A percentile compares a stretch with the other conserved stretches of the same genome.
Evolutionary conservation across 2,113 vertebrate genomes (phyloP).

Genomic region (Serilophus lunatus): DNA sequence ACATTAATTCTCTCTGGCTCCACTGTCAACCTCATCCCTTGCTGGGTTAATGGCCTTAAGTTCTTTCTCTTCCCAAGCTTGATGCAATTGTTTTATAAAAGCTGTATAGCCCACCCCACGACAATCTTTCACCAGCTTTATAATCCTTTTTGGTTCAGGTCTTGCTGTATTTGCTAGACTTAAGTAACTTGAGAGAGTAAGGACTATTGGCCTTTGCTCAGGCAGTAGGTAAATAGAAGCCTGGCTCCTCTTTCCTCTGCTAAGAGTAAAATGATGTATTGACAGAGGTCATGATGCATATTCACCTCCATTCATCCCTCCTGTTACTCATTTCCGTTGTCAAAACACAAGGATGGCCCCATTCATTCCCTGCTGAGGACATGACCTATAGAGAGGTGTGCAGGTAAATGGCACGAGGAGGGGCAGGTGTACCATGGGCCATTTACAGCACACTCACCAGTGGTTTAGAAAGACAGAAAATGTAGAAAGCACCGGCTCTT

Average conservation of each 20-base stretch:
- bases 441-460: not conserved
- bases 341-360: not conserved
- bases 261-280: slow-evolving; percentile 6
- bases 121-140: slow-evolving; percentile 31
- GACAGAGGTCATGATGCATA: not conserved
- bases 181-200: slow-evolving; percentile 34
- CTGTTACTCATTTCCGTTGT: not conserved
- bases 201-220: slow-evolving; percentile 39
- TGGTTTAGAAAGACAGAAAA: not conserved
- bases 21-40: not conserved
- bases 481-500: not conserved
- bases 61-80: not conserved
- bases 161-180: slow-evolving; percentile 1
- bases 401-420: not conserved
- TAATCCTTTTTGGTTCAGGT: slow-evolving; percentile 22
- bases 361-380: not conserved
- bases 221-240: slow-evolving; percentile 47
- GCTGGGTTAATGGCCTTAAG: not conserved
- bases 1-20: not conserved
- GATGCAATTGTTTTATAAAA: slow-evolving; percentile 7
- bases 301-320: slow-evolving; percentile 8
- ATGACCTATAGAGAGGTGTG: not conserved
- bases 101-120: not conserved
- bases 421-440: not conserved
- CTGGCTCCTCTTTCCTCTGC: not conserved